Base-by-base conservation (phyloP, 2,888 invertebrate species). In the Drosophila acutilabella region DNA sequence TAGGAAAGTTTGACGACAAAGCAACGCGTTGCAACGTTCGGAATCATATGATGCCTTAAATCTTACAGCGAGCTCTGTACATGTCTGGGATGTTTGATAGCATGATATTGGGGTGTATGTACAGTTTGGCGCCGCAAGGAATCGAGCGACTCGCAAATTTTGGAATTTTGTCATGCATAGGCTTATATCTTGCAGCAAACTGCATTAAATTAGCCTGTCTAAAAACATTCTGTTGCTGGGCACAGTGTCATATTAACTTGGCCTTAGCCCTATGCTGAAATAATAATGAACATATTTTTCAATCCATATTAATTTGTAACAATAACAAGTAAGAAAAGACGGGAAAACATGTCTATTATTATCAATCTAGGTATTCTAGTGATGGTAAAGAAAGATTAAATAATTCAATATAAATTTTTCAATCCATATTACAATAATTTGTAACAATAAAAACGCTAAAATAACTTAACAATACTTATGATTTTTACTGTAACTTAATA, bases 111-210 rank as follows among this genome's bases (percentile, higher is more conserved):
- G 60, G 47, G n/a, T 61, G 44, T 20, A 11, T 42, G n/a, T 26
- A 8, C 7, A 6, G 36, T 61, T 45, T 61, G 71, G 66, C 69
- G 69, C 81, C 70, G 56, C 60, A 64, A 68, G 71, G 67, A 66
- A 67, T 67, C 14, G 45, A 58, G 51, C 45, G 48, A 18, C 47
- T 56, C 78, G 20, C 20, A 83, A 68, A 82, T 82, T 71, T 80
- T 67, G 74, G 71, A 85, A 81, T 71, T 79, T 84, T 69, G 81
- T 84, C 81, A 71, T 26, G 26, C 26, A 7, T 66, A 58, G 80
- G 81, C 64, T 67, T 79, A 68, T 79, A 70, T 56, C 70, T 73
- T 76, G 76, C 81, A 54, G 66, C 66, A 66, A 64, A 64, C 68
- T 60, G 69, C 69, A 80, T 71, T 74, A 77, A 57, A 80, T 77